Base-by-base conservation (phyloP, 2,797 vertebrate species). In the Malurus leucopterus region DNA sequence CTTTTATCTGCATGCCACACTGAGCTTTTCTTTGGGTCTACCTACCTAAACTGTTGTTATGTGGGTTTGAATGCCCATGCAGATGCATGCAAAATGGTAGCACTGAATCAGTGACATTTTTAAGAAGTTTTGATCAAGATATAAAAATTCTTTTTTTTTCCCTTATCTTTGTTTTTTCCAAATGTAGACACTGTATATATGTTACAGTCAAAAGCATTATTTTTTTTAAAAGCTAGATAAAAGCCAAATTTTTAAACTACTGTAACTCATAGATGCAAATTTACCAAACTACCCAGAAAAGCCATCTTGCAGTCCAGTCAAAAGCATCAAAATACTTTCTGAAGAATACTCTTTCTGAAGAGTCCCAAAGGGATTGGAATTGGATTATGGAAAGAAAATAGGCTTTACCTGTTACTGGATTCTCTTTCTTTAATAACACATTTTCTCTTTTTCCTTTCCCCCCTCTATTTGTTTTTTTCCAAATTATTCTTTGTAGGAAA, bases 401-500 rank as follows among this genome's bases (percentile, higher is more conserved):
- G 11, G 8, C 4, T 67, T 86, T 24, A 38, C 11, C 0, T 30
- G 3, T 83, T 91, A 64, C 8, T 26, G 18, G 21, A 62, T 73
- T 83, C 5, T 69, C 24, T 44, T 29, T 63, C 64, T 36, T 74
- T 20, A 61, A 43, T 55, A 29, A 21, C 29, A 53, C 15, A 26
- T 86, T 40, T 49, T 69, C 13, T 84, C 13, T 22, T 44, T 17
- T 13, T 23, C 9, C 71, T 23, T 34, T 15, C 6, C 6, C 6
- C 3, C 3, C 1, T 8, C 6, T 36, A 30, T 27, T 53, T 38
- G 12, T 9, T 32, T 34, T 32, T 27, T 40, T 14, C 88, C 72
- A 20, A 36, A 88, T 90, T 86, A 11, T 62, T 47, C 5, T 93
- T 94, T 95, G 88, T 93, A 93, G 97, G 97, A 46, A 79, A 89